Conservation (phyloP, 64 coral and sea anemone genomes). For the Montipora sp. region DNA sequence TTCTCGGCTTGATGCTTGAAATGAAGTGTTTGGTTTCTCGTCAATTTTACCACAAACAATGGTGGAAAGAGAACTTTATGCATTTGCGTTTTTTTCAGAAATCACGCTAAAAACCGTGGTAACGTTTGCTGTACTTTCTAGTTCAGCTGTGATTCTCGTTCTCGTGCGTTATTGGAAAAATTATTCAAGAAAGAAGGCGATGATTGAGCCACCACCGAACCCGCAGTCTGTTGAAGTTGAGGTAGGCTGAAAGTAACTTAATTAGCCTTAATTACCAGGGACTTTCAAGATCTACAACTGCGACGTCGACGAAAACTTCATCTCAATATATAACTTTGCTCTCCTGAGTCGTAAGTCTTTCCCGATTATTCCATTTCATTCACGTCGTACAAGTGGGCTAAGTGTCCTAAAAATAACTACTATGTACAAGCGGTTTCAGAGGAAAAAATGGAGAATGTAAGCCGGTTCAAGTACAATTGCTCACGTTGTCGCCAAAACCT, state of each 20-base stretch:
- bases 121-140: not conserved
- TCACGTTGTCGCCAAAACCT: no score
- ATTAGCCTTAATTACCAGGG: no score
- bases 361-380: no score
- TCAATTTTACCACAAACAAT: not conserved
- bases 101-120: not conserved
- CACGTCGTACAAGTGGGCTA: no score
- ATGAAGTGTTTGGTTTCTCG: not conserved
- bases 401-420: no score
- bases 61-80: not conserved
- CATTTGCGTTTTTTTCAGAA: not conserved
- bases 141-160: not conserved
- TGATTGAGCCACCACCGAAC: not conserved
- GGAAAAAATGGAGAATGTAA: no score
- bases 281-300: no score
- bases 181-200: not conserved
- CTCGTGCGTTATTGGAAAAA: conserved; percentile 1
- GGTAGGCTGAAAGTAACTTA: not conserved
- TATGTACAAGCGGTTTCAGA: no score
- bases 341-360: no score
- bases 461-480: no score
- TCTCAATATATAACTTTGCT: no score
- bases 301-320: no score
- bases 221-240: conserved; percentile 31
- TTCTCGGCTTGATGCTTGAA: not conserved